Conservation (phyloP, 2,113 vertebrate species). For the Dasyornis broadbenti region DNA sequence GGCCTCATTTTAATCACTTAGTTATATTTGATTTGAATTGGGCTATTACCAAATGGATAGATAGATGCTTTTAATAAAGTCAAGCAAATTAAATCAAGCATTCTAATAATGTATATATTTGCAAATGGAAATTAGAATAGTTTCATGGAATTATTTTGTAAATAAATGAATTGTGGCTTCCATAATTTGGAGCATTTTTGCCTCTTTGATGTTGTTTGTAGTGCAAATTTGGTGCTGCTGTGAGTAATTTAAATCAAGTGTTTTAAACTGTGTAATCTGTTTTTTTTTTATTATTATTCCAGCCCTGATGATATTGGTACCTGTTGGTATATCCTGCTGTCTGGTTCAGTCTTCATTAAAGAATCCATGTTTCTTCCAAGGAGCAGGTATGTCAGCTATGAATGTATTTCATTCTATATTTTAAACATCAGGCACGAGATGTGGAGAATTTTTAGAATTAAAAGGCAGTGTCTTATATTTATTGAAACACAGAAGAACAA, state of each 20-base stretch:
- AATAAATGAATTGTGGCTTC: background rate
- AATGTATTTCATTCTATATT: background rate
- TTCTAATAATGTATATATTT: background rate
- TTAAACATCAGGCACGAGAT: background rate
- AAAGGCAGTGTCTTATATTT: background rate
- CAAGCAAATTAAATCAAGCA: background rate
- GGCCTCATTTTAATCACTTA: background rate
- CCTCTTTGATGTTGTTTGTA: background rate
- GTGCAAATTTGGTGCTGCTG: background rate
- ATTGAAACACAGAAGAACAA: background rate
- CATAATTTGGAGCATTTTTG: background rate
- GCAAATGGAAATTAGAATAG: background rate
- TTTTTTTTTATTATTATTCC: background rate
- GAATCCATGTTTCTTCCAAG: conserved; percentile 99
- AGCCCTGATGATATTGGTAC: conserved; percentile 94
- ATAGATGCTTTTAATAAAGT: background rate
- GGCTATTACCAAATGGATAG: background rate
- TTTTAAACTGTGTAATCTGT: background rate
- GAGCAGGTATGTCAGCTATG: conserved; percentile 87
- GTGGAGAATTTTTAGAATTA: background rate
- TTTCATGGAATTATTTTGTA: background rate
- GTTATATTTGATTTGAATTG: background rate
- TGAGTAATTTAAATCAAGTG: background rate
- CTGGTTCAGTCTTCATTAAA: conserved; percentile 98
- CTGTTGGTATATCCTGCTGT: conserved; percentile 98